A percentile compares a stretch with the other conserved stretches of the same genome.
These are phyloP conservation scores for Syngnathoides biaculeatus DNA, from an alignment of 2,113 vertebrate species.

Conservation along the genomic window DNA sequence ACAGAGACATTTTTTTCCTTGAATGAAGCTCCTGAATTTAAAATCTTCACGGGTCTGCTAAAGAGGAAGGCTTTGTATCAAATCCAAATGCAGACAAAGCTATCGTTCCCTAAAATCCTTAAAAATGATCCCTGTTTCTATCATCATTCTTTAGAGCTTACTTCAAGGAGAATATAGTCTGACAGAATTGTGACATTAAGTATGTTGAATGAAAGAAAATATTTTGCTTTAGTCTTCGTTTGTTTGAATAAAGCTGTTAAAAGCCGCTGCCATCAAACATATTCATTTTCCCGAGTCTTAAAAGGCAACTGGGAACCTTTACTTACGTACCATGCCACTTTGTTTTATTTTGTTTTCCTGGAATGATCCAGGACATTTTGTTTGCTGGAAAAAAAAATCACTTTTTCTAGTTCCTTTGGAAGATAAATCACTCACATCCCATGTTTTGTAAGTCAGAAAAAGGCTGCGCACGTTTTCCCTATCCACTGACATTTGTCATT, in stretches of 20 bases:
- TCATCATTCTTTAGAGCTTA: constrained; percentile 33
- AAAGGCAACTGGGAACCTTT: constrained; percentile 3
- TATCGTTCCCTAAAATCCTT: constrained; percentile 45
- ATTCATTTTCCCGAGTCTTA: constrained; percentile 15
- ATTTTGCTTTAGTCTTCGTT: constrained; percentile 34
- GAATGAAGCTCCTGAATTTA: too few species aligned
- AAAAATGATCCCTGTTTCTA: constrained; percentile 21
- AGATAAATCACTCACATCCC: not conserved
- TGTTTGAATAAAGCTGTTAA: constrained; percentile 53
- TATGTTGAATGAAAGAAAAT: constrained; percentile 45
- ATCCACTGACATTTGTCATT: too few species aligned
- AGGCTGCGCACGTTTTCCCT: too few species aligned
- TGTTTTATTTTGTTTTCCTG: not conserved
- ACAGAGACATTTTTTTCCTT: not conserved
- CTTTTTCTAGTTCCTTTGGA: constrained; percentile 4
- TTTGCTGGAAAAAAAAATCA: constrained; percentile 29
- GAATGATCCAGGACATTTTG: not conserved
- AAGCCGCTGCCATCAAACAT: constrained; percentile 35
- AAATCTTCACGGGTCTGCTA: too few species aligned
- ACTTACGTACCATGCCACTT: not conserved
- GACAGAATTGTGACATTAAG: constrained; percentile 54
- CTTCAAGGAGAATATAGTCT: constrained; percentile 49
- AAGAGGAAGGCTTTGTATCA: not conserved
- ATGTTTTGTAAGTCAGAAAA: too few species aligned
- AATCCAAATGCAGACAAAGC: constrained; percentile 37